Conservation (phyloP, 2,888 invertebrate genomes). For the Agapostemon virescens region DNA sequence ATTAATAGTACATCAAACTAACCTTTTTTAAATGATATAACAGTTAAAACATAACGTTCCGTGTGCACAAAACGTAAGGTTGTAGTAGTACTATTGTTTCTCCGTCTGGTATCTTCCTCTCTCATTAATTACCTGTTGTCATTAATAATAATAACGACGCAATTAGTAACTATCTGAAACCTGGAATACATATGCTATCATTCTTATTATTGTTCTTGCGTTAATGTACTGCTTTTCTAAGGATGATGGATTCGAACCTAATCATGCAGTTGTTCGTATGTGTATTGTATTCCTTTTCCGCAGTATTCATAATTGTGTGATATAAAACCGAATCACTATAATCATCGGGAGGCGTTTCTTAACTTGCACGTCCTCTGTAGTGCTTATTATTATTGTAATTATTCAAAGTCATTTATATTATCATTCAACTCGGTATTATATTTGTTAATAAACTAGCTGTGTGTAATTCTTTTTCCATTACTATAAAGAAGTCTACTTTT, state of each 20-base stretch:
- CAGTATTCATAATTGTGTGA: too few relatives aligned
- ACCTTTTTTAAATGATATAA: background rate
- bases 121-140: conserved; percentile 26
- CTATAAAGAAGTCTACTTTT: too few relatives aligned
- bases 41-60: background rate
- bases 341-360: too few relatives aligned
- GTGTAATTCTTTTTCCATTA: too few relatives aligned
- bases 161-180: background rate
- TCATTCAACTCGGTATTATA: too few relatives aligned
- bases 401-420: too few relatives aligned
- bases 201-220: background rate
- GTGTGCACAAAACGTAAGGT: background rate
- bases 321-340: too few relatives aligned
- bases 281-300: background rate
- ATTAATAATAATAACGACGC: conserved; percentile 42
- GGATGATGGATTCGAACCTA: background rate
- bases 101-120: background rate
- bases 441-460: too few relatives aligned
- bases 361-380: too few relatives aligned
- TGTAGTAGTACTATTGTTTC: background rate
- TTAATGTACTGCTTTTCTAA: background rate
- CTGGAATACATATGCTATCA: background rate
- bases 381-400: too few relatives aligned
- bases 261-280: background rate
- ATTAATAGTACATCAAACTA: conserved; percentile 4